These are phyloP conservation scores for Liparis tanakae DNA, from an alignment of 2,797 vertebrate genomes.

Conservation along the genomic window DNA sequence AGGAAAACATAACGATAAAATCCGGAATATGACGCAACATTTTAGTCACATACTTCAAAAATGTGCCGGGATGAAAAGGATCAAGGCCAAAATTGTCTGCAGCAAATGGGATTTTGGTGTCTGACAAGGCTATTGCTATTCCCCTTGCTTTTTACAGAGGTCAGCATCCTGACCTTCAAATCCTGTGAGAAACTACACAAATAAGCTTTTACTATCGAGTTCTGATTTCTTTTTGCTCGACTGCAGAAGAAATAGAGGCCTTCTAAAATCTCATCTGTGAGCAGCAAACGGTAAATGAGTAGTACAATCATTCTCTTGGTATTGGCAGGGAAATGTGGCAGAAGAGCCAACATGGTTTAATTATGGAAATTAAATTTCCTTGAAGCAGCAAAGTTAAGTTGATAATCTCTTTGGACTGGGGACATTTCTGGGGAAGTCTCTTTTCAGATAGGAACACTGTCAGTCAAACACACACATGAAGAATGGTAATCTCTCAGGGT, in stretches of 20 bases:
- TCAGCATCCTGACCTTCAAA: slow-evolving; percentile 48
- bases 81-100: slow-evolving; percentile 21
- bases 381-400: slow-evolving; percentile 82
- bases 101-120: slow-evolving; percentile 47
- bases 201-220: slow-evolving; percentile 44
- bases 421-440: slow-evolving; percentile 72
- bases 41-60: slow-evolving; percentile 20
- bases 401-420: slow-evolving; percentile 82
- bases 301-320: slow-evolving; percentile 76
- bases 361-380: slow-evolving; percentile 84
- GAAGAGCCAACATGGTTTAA: slow-evolving; percentile 76
- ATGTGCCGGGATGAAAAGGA: slow-evolving; percentile 36
- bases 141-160: slow-evolving; percentile 38
- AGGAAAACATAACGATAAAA: slow-evolving; percentile 20
- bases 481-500: slow-evolving; percentile 65
- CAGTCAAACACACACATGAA: slow-evolving; percentile 66
- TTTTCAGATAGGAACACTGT: slow-evolving; percentile 72
- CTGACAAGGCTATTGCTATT: slow-evolving; percentile 34
- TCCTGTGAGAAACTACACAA: slow-evolving; percentile 45
- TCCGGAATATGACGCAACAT: slow-evolving; percentile 27
- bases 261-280: slow-evolving; percentile 56
- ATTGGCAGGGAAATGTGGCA: slow-evolving; percentile 63
- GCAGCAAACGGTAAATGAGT: slow-evolving; percentile 74
- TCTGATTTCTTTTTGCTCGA: slow-evolving; percentile 29
- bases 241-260: slow-evolving; percentile 26